Evolutionary conservation across 2,888 invertebrate species (phyloP), one percentile per base, ranked within the genome.

Genomic region (Achlya flavicornis): DNA sequence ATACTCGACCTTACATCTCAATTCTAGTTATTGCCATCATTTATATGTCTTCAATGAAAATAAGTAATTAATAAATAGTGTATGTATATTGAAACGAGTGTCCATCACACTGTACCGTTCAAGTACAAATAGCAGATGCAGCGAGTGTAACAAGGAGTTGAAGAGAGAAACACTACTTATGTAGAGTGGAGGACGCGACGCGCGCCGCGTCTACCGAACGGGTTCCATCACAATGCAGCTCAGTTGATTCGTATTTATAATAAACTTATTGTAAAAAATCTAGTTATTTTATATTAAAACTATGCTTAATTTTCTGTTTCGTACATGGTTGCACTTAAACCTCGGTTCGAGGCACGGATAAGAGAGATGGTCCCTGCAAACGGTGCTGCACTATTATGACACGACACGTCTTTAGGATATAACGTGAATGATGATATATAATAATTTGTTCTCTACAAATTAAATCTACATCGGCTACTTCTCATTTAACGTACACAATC

Each of bases 191-290:
- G 78, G 73, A 77, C 76, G 75, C 74, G 72, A 66, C 69, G 68
- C 66, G 61, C 69, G 61, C 66, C 77, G 76, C 79, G 72, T 72
- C 75, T 78, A 77, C 78, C 83, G 78, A 85, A 88, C 83, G 83
- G 85, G 80, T 84, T 91, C 85, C 79, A 93, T 93, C 93, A 92
- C 93, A 93, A 92, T 93, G 89, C 86, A 93, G 93, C 93, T 93
- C 90, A 91, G 91, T 90, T 93, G 92, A 93, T 91, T 90, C 86
- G 79, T 53, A 53, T 53, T 53, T 53, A 88, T 86, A 84, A 83
- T 85, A 87, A 89, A 92, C 90, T 90, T 90, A 92, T 86, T 89
- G 86, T 92, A 92, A 89, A 88, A 86, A 91, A 88, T 87, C 88
- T 89, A 77, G 76, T 87, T 85, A 86, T 78, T 76, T 80, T 83